These are phyloP conservation scores for Brachionichthys hirsutus DNA, from an alignment of 2,113 vertebrate species.

Conservation along the genomic window DNA sequence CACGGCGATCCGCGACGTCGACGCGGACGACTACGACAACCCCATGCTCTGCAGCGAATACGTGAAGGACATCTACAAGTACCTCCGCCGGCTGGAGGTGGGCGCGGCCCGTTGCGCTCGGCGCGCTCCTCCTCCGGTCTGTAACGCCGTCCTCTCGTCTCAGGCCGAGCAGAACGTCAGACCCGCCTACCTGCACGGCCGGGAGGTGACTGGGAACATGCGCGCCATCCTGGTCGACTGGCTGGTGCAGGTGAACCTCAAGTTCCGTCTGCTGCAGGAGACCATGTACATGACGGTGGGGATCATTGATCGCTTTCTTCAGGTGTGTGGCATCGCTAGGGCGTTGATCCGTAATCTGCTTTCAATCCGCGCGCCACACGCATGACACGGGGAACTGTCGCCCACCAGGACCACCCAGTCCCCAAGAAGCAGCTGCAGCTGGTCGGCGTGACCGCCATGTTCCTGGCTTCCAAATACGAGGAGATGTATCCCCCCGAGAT, in stretches of 20 bases:
- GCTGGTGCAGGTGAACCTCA: conserved; percentile 85
- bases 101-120: not conserved
- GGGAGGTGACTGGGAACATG: conserved; percentile 84
- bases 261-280: conserved; percentile 84
- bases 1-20: conserved; percentile 76
- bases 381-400: not conserved
- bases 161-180: conserved; percentile 80
- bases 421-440: conserved; percentile 83
- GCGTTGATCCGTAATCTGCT: too few species aligned
- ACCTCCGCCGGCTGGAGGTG: conserved; percentile 83
- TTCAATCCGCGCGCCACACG: too few species aligned
- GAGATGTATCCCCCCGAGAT: conserved; percentile 81
- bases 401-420: conserved; percentile 77
- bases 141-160: not conserved
- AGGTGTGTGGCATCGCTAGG: conserved; percentile 66
- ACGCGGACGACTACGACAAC: conserved; percentile 78
- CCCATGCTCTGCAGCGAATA: conserved; percentile 83
- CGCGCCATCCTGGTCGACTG: conserved; percentile 86
- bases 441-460: conserved; percentile 86
- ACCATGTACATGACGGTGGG: conserved; percentile 88
- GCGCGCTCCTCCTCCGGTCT: not conserved
- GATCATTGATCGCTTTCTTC: conserved; percentile 86
- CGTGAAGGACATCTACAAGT: conserved; percentile 86
- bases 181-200: conserved; percentile 77
- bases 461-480: conserved; percentile 89